Evolutionary conservation across 2,797 vertebrate genomes (phyloP).

Genomic region (Schizothorax lantsangensis): DNA sequence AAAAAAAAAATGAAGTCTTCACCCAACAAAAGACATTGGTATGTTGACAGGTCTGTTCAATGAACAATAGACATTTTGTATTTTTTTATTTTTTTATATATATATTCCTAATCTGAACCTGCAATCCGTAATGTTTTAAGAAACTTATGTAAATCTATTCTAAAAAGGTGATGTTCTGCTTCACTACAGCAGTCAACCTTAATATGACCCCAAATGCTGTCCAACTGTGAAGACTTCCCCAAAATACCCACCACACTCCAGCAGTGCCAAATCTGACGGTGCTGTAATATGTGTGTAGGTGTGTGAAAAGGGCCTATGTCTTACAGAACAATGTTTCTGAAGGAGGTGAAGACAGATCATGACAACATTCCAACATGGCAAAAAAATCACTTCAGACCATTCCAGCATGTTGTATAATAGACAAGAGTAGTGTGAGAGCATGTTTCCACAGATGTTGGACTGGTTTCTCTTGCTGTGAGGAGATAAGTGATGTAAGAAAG

Average conservation of each 20-base stretch:
- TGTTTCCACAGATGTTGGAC: not conserved
- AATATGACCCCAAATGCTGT: not conserved
- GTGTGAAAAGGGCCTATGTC: not conserved
- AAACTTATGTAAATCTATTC: not conserved
- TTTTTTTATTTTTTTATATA: too few relatives aligned
- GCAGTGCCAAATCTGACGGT: not conserved
- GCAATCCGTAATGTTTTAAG: not conserved
- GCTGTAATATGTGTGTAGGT: not conserved
- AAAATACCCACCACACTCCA: not conserved
- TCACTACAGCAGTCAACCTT: not conserved
- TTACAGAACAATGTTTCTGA: not conserved
- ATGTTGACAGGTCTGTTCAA: too few relatives aligned
- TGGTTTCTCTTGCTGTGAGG: slow-evolving; percentile 1
- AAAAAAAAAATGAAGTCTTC: not conserved
- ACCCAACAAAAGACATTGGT: not conserved
- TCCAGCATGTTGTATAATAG: not conserved
- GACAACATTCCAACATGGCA: not conserved
- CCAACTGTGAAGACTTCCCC: not conserved
- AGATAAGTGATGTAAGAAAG: slow-evolving; percentile 9
- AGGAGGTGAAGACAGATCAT: not conserved
- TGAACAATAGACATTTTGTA: not conserved
- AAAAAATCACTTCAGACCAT: not conserved
- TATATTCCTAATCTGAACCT: not conserved
- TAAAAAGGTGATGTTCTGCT: not conserved
- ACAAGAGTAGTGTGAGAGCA: not conserved